phyloP scores from a whole-genome alignment of 2,888 invertebrate genomes.

The Perizoma affinitatum region DNA sequence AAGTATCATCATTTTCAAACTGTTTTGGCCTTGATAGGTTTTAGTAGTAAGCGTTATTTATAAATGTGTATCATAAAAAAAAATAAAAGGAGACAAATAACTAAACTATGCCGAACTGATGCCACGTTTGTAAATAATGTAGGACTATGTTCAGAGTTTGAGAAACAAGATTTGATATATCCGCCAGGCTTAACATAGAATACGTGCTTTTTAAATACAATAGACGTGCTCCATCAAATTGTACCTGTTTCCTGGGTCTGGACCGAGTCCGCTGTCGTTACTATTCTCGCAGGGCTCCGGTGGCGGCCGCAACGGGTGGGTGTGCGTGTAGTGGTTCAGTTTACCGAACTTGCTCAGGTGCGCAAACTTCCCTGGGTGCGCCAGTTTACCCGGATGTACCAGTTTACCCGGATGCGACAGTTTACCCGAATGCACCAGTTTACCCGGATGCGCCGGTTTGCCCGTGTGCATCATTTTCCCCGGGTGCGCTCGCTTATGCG shows the following conservation, averaged over 20 bases:
- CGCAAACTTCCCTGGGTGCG: slow-evolving; percentile 54
- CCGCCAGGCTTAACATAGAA: not conserved
- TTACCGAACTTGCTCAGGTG: slow-evolving; percentile 73
- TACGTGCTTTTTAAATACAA: slow-evolving; percentile 15
- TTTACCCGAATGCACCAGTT: slow-evolving; percentile 68
- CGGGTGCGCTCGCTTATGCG: slow-evolving; percentile 84
- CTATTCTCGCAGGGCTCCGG: slow-evolving; percentile 91
- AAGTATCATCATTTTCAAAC: too few relatives aligned
- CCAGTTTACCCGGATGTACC: too few relatives aligned
- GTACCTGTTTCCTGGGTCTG: slow-evolving; percentile 86
- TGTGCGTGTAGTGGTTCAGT: slow-evolving; percentile 71
- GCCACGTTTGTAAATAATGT: too few relatives aligned
- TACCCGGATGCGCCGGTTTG: slow-evolving; percentile 77
- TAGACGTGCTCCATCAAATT: slow-evolving; percentile 25
- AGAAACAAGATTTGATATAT: too few relatives aligned
- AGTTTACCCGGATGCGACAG: slow-evolving; percentile 48
- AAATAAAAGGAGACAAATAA: too few relatives aligned
- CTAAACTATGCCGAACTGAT: too few relatives aligned
- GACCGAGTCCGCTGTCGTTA: slow-evolving; percentile 94
- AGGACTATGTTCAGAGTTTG: too few relatives aligned
- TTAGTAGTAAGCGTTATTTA: too few relatives aligned
- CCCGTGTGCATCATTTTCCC: slow-evolving; percentile 74
- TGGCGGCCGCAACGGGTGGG: slow-evolving; percentile 75
- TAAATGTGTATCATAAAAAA: too few relatives aligned
- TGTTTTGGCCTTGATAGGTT: too few relatives aligned